Evolutionary conservation across 1,140 invertebrate genomes (phyloP).

Genomic region (Drosophila arizonae): DNA sequence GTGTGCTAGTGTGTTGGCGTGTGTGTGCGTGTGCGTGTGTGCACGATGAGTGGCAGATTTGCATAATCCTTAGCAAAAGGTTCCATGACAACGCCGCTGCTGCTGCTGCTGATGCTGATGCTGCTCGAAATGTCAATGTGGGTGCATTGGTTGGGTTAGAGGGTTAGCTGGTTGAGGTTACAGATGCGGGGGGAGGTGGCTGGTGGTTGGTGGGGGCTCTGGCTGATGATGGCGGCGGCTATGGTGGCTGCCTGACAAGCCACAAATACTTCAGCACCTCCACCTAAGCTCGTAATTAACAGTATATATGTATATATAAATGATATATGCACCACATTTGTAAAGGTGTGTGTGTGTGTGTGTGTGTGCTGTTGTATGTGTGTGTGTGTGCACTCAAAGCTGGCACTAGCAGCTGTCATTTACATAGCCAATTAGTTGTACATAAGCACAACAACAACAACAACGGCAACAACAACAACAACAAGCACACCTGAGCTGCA

Average conservation of each 20-base stretch:
- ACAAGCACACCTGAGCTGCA: conserved; percentile 17
- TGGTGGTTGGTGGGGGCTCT: too few relatives aligned
- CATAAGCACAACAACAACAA: conserved; percentile 59
- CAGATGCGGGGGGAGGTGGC: neutral
- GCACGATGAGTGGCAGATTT: conserved; percentile 78
- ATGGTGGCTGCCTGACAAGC: conserved; percentile 31
- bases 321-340: conserved; percentile 4
- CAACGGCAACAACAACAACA: conserved; percentile 26
- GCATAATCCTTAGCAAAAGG: conserved; percentile 79
- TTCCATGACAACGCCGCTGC: conserved; percentile 70
- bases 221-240: neutral
- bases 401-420: conserved; percentile 62
- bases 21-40: conserved; percentile 42
- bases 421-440: conserved; percentile 81
- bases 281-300: conserved; percentile 72
- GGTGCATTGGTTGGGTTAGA: conserved; percentile 16
- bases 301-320: conserved; percentile 34
- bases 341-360: conserved; percentile 13
- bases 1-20: conserved; percentile 26
- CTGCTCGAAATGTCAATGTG: conserved; percentile 76
- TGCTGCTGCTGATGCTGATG: conserved; percentile 12
- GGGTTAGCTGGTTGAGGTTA: neutral
- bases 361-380: conserved; percentile 13
- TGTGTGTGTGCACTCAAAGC: conserved; percentile 28
- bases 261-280: conserved; percentile 53